Percentiles rank a stretch among this genome's conserved stretches.
Evolutionary conservation across 2,888 invertebrate genomes (phyloP).

Genomic region (Mylabris sibirica): DNA sequence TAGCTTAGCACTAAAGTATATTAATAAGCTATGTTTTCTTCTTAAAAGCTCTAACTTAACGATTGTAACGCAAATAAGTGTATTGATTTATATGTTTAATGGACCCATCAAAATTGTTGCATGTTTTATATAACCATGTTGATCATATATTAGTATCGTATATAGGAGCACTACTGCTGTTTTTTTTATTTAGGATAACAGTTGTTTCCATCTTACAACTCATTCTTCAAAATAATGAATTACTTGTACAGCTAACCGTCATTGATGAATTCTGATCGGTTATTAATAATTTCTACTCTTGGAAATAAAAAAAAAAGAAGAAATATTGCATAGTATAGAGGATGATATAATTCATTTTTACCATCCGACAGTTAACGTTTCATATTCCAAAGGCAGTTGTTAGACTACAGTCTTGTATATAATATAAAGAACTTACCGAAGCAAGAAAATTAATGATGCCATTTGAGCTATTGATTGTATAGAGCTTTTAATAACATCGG

Average conservation of each 20-base stretch:
- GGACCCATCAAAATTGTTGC: too few species aligned
- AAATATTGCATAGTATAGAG: neutral
- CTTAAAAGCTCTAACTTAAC: too few species aligned
- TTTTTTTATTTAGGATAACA: neutral
- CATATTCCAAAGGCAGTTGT: slow-evolving; percentile 38
- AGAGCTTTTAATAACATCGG: slow-evolving; percentile 53
- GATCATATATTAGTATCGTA: too few species aligned
- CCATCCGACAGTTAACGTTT: slow-evolving; percentile 42
- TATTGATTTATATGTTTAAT: too few species aligned
- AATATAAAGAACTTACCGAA: slow-evolving; percentile 47
- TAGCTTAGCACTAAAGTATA: too few species aligned
- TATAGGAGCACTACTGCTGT: neutral
- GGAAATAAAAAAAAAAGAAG: neutral
- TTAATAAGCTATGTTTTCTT: too few species aligned
- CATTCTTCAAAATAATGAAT: neutral
- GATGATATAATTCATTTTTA: slow-evolving; percentile 42
- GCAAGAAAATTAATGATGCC: slow-evolving; percentile 52
- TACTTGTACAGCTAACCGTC: neutral
- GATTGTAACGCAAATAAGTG: too few species aligned
- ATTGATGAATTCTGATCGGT: neutral
- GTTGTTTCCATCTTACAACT: neutral
- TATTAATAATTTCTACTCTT: neutral
- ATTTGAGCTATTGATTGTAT: slow-evolving; percentile 53
- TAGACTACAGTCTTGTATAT: slow-evolving; percentile 16
- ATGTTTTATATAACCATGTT: too few species aligned